Conservation (phyloP, 2,888 invertebrate genomes). For the Nephrocerus scutellatus region DNA sequence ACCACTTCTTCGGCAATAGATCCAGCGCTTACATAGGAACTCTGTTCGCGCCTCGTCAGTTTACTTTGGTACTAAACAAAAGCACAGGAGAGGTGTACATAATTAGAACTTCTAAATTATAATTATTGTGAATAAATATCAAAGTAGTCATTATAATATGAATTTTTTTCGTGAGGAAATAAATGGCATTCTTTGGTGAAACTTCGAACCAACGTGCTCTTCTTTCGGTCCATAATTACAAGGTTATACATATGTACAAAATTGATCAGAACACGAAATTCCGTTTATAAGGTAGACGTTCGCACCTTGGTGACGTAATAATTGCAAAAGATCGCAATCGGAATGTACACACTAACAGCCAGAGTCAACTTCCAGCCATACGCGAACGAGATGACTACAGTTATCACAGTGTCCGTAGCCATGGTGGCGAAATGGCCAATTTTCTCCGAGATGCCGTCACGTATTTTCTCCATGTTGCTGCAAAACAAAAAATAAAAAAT, state of each 20-base stretch:
- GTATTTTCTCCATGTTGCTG: slow-evolving; percentile 69
- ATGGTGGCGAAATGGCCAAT: slow-evolving; percentile 64
- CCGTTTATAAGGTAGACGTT: too few species aligned
- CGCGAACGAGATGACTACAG: slow-evolving; percentile 56
- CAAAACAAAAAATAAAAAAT: slow-evolving; percentile 20
- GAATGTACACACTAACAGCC: slow-evolving; percentile 68
- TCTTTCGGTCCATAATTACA: too few species aligned
- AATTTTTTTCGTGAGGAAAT: too few species aligned
- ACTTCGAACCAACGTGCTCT: not conserved
- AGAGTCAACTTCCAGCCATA: slow-evolving; percentile 81
- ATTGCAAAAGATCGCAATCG: slow-evolving; percentile 65
- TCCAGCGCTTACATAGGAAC: slow-evolving; percentile 68
- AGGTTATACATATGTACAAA: too few species aligned
- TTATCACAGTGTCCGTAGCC: slow-evolving; percentile 46
- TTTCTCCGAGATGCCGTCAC: slow-evolving; percentile 78
- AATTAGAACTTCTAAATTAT: too few species aligned
- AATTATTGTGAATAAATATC: too few species aligned
- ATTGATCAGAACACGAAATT: too few species aligned
- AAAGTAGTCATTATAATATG: too few species aligned
- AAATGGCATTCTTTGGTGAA: not conserved
- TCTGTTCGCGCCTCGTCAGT: slow-evolving; percentile 57
- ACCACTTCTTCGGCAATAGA: slow-evolving; percentile 70
- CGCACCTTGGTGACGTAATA: slow-evolving; percentile 65
- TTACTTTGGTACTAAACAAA: slow-evolving; percentile 55
- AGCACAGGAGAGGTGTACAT: too few species aligned